Evolutionary conservation across 2,113 vertebrate species (phyloP), one percentile per base, ranked within the genome.

Genomic region (Erpornis zantholeuca): DNA sequence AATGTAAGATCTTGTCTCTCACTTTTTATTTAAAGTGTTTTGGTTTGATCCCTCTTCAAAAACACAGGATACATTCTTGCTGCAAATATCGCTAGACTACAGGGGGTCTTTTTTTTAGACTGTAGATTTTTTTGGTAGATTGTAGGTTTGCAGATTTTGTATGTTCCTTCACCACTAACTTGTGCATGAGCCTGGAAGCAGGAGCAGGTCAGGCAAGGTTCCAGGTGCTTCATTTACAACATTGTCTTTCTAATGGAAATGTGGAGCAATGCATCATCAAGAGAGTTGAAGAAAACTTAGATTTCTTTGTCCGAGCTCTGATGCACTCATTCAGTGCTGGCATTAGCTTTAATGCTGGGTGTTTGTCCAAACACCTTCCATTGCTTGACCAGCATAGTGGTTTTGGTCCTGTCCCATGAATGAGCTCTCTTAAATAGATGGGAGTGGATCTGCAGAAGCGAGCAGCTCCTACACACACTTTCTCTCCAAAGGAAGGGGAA

Each of bases 101-200:
- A 9, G 15, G 6, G 12, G 2, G 2, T 0, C 0, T 2, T 19
- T 49, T 54, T 49, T 65, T 44, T 31, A 80, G 50, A 31, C 3
- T 11, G 19, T 28, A 38, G 15, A 13, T 7, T 14, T 36, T 54
- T 44, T 25, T 36, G 5, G 12, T 21, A 25, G 14, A 44, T 57
- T 47, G 14, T 21, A 47, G 10, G 15, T 81, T 59, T 81, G 27
- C 27, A 53, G 36, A 70, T 54, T 88, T 70, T 72, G 9, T 91
- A 29, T 90, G 35, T 9, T 94, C 22, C 8, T 56, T 50, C 54
- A 21, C 44, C 22, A 36, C 7, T 36, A 53, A 54, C 7, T 77
- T 50, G 12, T n/a, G 22, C 12, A 3, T 22, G 27, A 65, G 23
- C 40, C 35, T 57, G 40, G 22, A 53, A 79, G 69, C 14, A 73